Conservation (phyloP, 2,113 vertebrate species). For the Chrysochloris asiatica region DNA sequence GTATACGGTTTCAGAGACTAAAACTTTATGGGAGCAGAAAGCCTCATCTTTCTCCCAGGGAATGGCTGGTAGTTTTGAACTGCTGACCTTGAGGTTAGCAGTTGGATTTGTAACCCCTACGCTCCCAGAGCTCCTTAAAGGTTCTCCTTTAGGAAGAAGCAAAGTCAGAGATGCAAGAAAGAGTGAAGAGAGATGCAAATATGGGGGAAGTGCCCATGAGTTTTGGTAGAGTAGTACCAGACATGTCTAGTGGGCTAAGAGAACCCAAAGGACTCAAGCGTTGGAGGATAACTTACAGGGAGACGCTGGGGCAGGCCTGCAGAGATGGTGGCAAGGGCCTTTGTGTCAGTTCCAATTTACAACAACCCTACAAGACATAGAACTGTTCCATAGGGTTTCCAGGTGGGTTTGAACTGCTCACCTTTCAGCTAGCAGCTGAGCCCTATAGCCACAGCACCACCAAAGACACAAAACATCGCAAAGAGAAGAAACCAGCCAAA, state of each 20-base stretch:
- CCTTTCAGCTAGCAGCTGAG: too few relatives aligned
- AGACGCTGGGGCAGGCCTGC: background rate
- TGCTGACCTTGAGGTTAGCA: background rate
- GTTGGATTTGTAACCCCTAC: too few relatives aligned
- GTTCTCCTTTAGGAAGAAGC: background rate
- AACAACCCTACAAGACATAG: background rate
- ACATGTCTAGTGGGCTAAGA: background rate
- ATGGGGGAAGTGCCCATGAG: too few relatives aligned
- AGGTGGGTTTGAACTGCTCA: background rate
- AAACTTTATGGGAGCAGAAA: too few relatives aligned
- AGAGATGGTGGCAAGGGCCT: too few relatives aligned
- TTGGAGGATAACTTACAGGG: background rate
- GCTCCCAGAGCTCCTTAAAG: background rate
- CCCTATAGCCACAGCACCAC: background rate
- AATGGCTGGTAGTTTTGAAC: background rate
- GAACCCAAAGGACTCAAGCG: background rate
- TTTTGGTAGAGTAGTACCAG: too few relatives aligned
- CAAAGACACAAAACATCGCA: too few relatives aligned
- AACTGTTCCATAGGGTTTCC: background rate
- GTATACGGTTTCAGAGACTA: background rate
- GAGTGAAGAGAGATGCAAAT: background rate
- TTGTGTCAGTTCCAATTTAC: too few relatives aligned
- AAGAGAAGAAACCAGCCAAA: background rate
- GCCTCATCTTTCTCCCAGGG: background rate
- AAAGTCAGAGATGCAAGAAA: rapidly evolving